These are phyloP conservation scores for Hemistola chrysoprasaria DNA, from an alignment of 2,888 invertebrate species.

Conservation along the genomic window DNA sequence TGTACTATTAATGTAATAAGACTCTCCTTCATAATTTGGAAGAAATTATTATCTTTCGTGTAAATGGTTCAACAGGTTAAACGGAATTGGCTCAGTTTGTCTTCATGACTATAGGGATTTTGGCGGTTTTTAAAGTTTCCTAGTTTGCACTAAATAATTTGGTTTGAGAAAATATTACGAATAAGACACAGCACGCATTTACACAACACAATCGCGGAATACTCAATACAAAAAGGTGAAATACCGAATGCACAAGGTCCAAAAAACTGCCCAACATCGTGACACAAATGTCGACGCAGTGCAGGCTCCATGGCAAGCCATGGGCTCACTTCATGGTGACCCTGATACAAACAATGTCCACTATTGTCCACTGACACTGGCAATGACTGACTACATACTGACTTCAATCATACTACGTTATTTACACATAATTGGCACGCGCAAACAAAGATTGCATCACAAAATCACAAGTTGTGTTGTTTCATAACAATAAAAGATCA, in stretches of 20 bases:
- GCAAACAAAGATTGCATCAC: constrained; percentile 33
- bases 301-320: constrained; percentile 39
- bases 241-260: constrained; percentile 54
- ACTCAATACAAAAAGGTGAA: neutral
- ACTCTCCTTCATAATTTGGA: too few species aligned
- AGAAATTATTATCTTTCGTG: too few species aligned
- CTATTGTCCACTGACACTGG: constrained; percentile 42
- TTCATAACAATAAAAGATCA: constrained; percentile 22
- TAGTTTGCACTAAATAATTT: too few species aligned
- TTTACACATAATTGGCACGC: constrained; percentile 26
- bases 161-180: too few species aligned
- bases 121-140: too few species aligned
- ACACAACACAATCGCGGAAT: neutral
- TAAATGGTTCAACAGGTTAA: too few species aligned
- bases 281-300: constrained; percentile 29
- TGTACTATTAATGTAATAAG: too few species aligned
- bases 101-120: too few species aligned
- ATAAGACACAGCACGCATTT: too few species aligned
- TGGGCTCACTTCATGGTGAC: constrained; percentile 29
- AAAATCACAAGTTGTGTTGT: constrained; percentile 23
- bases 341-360: constrained; percentile 43
- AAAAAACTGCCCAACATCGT: constrained; percentile 52
- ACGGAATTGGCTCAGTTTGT: too few species aligned
- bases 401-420: constrained; percentile 20
- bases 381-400: constrained; percentile 34